Base-by-base conservation (phyloP, 2,113 vertebrate species). In the Geococcyx californianus region DNA sequence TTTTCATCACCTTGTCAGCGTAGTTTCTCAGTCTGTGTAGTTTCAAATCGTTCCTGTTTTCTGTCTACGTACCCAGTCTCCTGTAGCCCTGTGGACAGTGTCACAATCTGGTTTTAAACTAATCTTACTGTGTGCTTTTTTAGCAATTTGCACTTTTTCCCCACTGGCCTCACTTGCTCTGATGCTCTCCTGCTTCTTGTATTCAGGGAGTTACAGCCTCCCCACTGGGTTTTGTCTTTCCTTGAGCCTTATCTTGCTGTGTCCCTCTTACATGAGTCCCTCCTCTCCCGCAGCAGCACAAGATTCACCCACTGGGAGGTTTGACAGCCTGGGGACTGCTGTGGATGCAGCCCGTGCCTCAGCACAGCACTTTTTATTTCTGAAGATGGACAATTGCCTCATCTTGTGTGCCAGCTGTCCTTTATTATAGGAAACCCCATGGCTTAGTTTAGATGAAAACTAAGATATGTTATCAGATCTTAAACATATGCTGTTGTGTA, bases 1-100 rank as follows among this genome's bases (percentile, higher is more conserved):
- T 90, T 94, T 92, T 93, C 64, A 92, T 81, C 83, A 74, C 63
- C 59, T 17, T 94, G 72, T 93, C 94, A 92, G 81, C 60, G 63
- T 52, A 81, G 49, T 83, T 97, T 84, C 73, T 82, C 55, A n/a
- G 45, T 36, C 70, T 74, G 19, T 49, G 49, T 54, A 49, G 40
- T 70, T 88, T 80, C 59, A 77, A 51, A 45, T 84, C 3, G 51
- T 45, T 77, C 42, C 47, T 86, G 13, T 56, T 83, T 87, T 79
- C 84, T 66, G 19, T 69, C 76, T 88, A 10, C 26, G 11, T 14
- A 38, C 49, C 29, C 59, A 13, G 29, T 52, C 76, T 87, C 36
- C 62, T 55, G 63, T 28, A 75, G 90, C 47, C 83, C 59, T 31
- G 47, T 67, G 88, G 76, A 70, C 79, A 38, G 34, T 51, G 51